Evolutionary conservation across 1,140 invertebrate species (phyloP).

Genomic region (Antheraea mylitta): DNA sequence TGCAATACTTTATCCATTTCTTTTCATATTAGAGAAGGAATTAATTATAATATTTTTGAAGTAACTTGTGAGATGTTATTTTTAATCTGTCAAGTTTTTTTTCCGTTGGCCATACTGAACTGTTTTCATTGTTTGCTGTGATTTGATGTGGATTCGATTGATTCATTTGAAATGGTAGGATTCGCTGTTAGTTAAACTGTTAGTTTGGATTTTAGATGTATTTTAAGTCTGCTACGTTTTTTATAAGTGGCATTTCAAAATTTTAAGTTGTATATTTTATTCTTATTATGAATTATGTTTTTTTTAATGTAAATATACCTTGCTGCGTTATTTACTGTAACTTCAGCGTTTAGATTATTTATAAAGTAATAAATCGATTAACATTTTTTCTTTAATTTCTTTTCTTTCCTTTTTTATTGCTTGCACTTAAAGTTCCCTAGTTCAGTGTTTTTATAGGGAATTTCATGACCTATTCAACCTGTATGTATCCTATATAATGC

Average conservation of each 20-base stretch:
- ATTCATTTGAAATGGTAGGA: slow-evolving; percentile 41
- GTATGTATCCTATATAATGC: not conserved
- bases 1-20: slow-evolving; percentile 49
- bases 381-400: slow-evolving; percentile 52
- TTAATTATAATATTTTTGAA: slow-evolving; percentile 16
- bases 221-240: slow-evolving; percentile 24
- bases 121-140: slow-evolving; percentile 41
- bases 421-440: slow-evolving; percentile 7
- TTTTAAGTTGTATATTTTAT: slow-evolving; percentile 74
- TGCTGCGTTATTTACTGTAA: slow-evolving; percentile 61
- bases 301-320: slow-evolving; percentile 67
- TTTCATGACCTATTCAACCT: not conserved
- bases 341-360: slow-evolving; percentile 70
- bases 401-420: slow-evolving; percentile 37
- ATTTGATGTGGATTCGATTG: slow-evolving; percentile 47
- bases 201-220: slow-evolving; percentile 39
- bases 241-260: slow-evolving; percentile 10
- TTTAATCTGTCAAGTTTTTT: slow-evolving; percentile 16
- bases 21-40: slow-evolving; percentile 5
- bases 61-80: slow-evolving; percentile 4
- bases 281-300: slow-evolving; percentile 50
- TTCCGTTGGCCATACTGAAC: slow-evolving; percentile 38
- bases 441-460: not conserved
- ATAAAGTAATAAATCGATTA: slow-evolving; percentile 68
- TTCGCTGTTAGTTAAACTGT: slow-evolving; percentile 24